Evolutionary conservation across 2,797 vertebrate species (phyloP).

Genomic region (Syngnathus acus): DNA sequence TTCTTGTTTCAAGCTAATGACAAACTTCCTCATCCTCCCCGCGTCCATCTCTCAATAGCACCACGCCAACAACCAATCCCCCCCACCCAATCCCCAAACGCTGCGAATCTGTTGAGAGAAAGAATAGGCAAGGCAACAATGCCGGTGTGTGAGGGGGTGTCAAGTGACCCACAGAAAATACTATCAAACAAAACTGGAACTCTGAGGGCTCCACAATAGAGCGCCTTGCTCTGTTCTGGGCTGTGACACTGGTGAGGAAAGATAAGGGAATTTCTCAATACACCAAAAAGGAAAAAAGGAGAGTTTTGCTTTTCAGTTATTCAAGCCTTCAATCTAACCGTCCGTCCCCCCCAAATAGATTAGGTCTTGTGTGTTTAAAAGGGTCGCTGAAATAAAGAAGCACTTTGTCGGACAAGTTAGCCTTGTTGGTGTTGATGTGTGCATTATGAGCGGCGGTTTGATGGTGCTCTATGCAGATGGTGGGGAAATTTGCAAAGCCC

Average conservation of each 20-base stretch:
- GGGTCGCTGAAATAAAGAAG: slow-evolving; percentile 67
- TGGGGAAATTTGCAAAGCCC: slow-evolving; percentile 57
- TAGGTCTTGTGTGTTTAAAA: slow-evolving; percentile 73
- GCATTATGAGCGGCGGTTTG: slow-evolving; percentile 60
- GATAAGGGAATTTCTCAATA: slow-evolving; percentile 78
- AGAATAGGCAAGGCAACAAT: slow-evolving; percentile 71
- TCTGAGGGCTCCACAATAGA: slow-evolving; percentile 69
- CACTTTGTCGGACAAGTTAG: slow-evolving; percentile 76
- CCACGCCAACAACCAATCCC: slow-evolving; percentile 22
- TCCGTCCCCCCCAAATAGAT: slow-evolving; percentile 55
- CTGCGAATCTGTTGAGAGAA: slow-evolving; percentile 72
- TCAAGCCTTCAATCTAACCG: slow-evolving; percentile 65
- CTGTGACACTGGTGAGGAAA: slow-evolving; percentile 66
- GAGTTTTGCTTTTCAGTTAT: slow-evolving; percentile 62
- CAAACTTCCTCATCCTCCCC: slow-evolving; percentile 66
- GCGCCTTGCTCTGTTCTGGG: slow-evolving; percentile 69
- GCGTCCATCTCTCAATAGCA: slow-evolving; percentile 52
- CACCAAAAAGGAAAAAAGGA: slow-evolving; percentile 60
- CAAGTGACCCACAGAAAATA: slow-evolving; percentile 74
- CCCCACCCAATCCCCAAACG: slow-evolving; percentile 35
- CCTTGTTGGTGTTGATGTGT: slow-evolving; percentile 66
- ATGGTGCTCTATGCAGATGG: slow-evolving; percentile 69
- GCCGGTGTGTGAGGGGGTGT: slow-evolving; percentile 54
- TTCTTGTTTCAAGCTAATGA: slow-evolving; percentile 56
- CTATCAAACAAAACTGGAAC: slow-evolving; percentile 72